Base-by-base conservation (phyloP, 2,113 vertebrate species). In the Xenotilapia leptura region DNA sequence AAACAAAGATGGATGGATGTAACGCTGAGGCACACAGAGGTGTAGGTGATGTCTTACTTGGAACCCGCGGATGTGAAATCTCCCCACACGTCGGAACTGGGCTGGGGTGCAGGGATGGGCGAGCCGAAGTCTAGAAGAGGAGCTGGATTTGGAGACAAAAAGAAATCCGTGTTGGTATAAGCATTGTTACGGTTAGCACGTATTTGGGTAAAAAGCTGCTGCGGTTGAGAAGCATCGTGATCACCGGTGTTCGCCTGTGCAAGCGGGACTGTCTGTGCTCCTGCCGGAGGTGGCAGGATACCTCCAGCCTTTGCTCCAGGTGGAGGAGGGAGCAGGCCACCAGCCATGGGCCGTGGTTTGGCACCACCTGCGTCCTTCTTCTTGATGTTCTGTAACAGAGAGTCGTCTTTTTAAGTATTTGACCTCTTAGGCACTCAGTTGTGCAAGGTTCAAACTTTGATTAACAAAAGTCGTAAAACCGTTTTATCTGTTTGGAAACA, bases 31-130 rank as follows among this genome's bases (percentile, higher is more conserved):
- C 28, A 82, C 36, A 47, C 33, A 79, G 11, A 49, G 47, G 81
- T 38, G 19, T 7, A 21, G 15, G 26, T 28, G 23, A 19, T 4
- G 11, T 17, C 97, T 97, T 91, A 99, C 98, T 97, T 98, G 1
- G 97, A 95, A 23, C 98, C 97, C 62, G 96, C 97, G 31, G 98
- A 95, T 31, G 98, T 95, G 58, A 99, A 99, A 91, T 99, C 98
- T 13, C 98, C 98, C 98, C 98, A 99, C 80, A 96, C 0, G 5
- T 99, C 98, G 0, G 97, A 12, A 9, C 94, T 90, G 83, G 97
- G 92, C 45, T 83, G 95, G 33, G 91, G 36, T n/a, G 90, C 87
- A 38, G 91, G 82, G 14, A 60, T 51, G 0, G 89, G 9, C 0
- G 91, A 91, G 2, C 94, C 96, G 0, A 96, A 93, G 82, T 97